Conservation (phyloP, 92 coral and sea anemone species). For the Anthopleura xanthogrammica region DNA sequence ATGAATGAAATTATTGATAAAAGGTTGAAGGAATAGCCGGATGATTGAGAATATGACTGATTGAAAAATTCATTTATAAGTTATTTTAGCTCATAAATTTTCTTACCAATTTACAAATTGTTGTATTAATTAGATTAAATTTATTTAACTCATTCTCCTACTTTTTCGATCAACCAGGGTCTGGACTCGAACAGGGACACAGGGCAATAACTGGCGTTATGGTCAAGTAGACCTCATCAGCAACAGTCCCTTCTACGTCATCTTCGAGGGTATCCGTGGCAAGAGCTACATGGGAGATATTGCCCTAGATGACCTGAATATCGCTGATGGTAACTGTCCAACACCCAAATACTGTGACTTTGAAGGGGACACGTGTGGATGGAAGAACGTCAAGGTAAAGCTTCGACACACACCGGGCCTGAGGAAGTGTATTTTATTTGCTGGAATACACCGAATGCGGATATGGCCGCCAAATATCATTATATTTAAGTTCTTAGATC, state of each 20-base stretch:
- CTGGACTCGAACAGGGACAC: conserved; percentile 93
- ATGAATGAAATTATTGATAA: too few species aligned
- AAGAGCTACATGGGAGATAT: conserved; percentile 83
- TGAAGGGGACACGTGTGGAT: conserved; percentile 75
- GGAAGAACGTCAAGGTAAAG: conserved; percentile 56
- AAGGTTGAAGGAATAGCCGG: too few species aligned
- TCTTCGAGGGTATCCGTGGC: conserved; percentile 89
- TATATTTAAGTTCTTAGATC: too few species aligned
- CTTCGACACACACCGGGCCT: too few species aligned
- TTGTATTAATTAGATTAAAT: not conserved
- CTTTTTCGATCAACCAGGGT: conserved; percentile 38
- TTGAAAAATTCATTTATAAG: too few species aligned
- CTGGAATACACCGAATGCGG: too few species aligned
- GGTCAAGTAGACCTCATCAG: conserved; percentile 82
- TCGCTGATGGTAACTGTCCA: conserved; percentile 87
- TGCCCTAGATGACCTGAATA: conserved; percentile 82
- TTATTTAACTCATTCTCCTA: not conserved
- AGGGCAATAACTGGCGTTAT: conserved; percentile 94
- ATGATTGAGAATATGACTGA: too few species aligned
- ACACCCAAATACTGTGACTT: conserved; percentile 81
- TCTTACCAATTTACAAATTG: too few species aligned
- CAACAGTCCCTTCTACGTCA: conserved; percentile 65
- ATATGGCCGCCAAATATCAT: too few species aligned
- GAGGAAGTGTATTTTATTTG: too few species aligned
- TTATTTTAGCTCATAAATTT: too few species aligned